Evolutionary conservation across 2,113 vertebrate species (phyloP), one percentile per base, ranked within the genome.

Genomic region (Alligator mississippiensis): DNA sequence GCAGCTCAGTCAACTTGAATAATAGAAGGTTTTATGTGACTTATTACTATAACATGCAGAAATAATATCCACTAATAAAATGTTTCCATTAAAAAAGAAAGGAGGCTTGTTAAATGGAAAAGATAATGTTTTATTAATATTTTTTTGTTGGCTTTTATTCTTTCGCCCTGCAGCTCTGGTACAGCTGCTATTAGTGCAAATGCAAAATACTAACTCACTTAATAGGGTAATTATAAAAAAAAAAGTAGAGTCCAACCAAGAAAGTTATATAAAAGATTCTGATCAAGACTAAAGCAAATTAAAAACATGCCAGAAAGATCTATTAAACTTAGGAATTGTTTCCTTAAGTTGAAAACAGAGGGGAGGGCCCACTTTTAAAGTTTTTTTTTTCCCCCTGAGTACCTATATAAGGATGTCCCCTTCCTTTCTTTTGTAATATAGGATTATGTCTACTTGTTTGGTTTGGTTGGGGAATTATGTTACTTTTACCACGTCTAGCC

Each of bases 51-150:
- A 58, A 89, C 85, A 84, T 82, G 76, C 77, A 93, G 79, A 88
- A 96, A 89, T 94, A 95, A 84, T 94, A 88, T 84, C 59, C 88
- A 78, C 76, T 93, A 97, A 93, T 96, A 95, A 28, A 97, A 93
- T 66, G 81, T 96, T 97, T 97, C 95, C 70, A 95, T 95, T 96
- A 89, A 97, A 91, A 96, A 94, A 72, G 66, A 62, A 92, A 91
- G 62, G 59, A 78, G 96, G 83, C 63, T 88, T 84, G 93, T 77
- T 93, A 94, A 96, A 96, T 86, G 84, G 82, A 68, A 90, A 89
- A 77, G 77, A 88, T 92, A 86, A 94, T 95, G 64, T 94, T 96
- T 95, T 96, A 95, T 93, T 96, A 96, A 92, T 97, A 91, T 95
- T 95, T 95, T 64, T 24, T 57, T 76, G 80, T 79, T 79, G 22